Conservation (phyloP, 2,888 invertebrate genomes). For the Eubasilissa splendida region DNA sequence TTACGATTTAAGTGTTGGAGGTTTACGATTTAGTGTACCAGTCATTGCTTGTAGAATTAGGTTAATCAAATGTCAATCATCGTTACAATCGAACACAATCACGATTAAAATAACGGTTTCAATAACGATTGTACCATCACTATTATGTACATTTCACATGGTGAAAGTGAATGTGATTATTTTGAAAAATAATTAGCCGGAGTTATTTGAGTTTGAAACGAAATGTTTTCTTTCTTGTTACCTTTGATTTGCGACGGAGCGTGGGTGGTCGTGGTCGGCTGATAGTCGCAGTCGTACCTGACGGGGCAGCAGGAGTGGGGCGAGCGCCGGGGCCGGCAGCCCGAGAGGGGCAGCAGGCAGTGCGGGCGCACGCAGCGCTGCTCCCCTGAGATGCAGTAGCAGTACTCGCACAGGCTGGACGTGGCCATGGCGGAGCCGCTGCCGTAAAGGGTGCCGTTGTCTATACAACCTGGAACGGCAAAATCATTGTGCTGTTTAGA, state of each 20-base stretch:
- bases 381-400: conserved; percentile 85
- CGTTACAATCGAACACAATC: too few species aligned
- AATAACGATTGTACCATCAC: too few species aligned
- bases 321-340: conserved; percentile 77
- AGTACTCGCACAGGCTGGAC: conserved; percentile 86
- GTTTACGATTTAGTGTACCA: too few species aligned
- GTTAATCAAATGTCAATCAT: too few species aligned
- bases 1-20: too few species aligned
- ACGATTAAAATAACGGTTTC: too few species aligned
- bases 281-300: conserved; percentile 78
- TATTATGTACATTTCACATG: too few species aligned
- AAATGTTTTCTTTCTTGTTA: neutral
- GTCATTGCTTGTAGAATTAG: too few species aligned
- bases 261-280: conserved; percentile 59
- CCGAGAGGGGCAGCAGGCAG: conserved; percentile 83
- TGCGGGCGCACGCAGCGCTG: conserved; percentile 86
- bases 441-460: conserved; percentile 81
- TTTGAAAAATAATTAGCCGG: too few species aligned
- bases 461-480: conserved; percentile 75
- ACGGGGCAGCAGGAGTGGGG: conserved; percentile 85
- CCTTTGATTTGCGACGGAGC: conserved; percentile 44
- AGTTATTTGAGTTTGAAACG: too few species aligned
- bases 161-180: too few species aligned
- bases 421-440: conserved; percentile 89
- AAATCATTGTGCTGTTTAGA: too few species aligned